Evolutionary conservation across 2,797 vertebrate species (phyloP).

Genomic region (Liasis olivaceus): DNA sequence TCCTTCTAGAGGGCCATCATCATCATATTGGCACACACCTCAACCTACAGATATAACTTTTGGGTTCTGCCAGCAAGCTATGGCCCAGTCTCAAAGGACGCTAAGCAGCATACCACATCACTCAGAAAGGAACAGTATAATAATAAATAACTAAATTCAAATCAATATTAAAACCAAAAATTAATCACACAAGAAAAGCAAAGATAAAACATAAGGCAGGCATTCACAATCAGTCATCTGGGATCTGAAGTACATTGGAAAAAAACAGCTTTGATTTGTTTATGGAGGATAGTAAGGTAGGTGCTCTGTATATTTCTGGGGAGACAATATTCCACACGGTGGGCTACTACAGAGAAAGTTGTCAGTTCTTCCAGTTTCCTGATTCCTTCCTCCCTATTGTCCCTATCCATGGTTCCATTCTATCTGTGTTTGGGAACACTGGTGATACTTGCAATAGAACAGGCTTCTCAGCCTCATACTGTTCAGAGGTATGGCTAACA

Average conservation of each 20-base stretch:
- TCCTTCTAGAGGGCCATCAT: neutral
- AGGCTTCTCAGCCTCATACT: neutral
- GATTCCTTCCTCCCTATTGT: neutral
- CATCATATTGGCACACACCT: neutral
- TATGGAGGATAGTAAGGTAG: neutral
- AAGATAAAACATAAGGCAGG: no score
- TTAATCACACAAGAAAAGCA: no score
- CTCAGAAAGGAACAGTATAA: no score
- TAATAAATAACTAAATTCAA: no score
- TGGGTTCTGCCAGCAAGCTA: neutral
- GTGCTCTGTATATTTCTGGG: neutral
- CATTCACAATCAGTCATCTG: no score
- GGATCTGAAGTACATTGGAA: neutral
- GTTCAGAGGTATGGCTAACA: neutral
- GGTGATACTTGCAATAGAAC: neutral
- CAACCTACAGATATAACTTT: neutral
- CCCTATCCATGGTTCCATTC: neutral
- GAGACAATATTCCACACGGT: neutral
- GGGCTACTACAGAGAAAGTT: neutral
- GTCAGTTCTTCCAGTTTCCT: neutral
- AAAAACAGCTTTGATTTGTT: neutral
- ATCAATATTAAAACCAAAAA: no score
- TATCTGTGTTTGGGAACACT: neutral
- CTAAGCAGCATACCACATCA: no score
- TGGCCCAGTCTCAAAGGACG: neutral